Evolutionary conservation across 2,888 invertebrate species (phyloP), one percentile per base, ranked within the genome.

Genomic region (Stenoptilia bipunctidactyla): DNA sequence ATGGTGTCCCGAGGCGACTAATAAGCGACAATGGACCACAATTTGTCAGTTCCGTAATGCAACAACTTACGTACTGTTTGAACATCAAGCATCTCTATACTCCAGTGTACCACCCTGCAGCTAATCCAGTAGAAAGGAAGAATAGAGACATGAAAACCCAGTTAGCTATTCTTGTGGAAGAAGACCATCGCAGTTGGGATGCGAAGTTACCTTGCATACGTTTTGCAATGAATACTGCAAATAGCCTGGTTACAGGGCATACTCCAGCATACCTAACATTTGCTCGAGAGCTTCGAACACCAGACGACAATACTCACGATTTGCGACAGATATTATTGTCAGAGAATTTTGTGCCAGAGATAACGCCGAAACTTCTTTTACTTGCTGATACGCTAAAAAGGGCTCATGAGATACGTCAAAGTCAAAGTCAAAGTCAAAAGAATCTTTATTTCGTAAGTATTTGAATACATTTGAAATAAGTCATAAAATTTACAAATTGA

Each of bases 221-320:
- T 2, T 47, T 44, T 13, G 41, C 40, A 1, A 43, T 45, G 42
- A 45, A 43, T 13, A 40, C 45, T 0, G 38, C 43, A 1, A n/a
- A 1, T 2, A 25, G 9, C 1, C 12, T 1, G 2, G 13, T 40
- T 10, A 67, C 66, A 1, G 54, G 57, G 1, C 49, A 44, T 20
- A 49, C 61, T 1, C 50, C 66, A 2, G 64, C 67, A 0, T 66
- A 50, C 27, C 35, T 66, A 1, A 67, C 58, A 13, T 62, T 60
- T 37, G 69, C 56, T 0, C 42, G 66, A 40, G 61, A 69, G 44
- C 37, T 68, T 0, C 42, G 67, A 14, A 56, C 58, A 1, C 36
- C 51, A 1, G 52, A 56, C 40, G 66, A 66, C 27, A 53, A 56
- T 6, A 27, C 44, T 9, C 46, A 49, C 34, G 59, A 64, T 39